Evolutionary conservation across 2,888 invertebrate species (phyloP).

Genomic region (Dicranocentrus wangi): DNA sequence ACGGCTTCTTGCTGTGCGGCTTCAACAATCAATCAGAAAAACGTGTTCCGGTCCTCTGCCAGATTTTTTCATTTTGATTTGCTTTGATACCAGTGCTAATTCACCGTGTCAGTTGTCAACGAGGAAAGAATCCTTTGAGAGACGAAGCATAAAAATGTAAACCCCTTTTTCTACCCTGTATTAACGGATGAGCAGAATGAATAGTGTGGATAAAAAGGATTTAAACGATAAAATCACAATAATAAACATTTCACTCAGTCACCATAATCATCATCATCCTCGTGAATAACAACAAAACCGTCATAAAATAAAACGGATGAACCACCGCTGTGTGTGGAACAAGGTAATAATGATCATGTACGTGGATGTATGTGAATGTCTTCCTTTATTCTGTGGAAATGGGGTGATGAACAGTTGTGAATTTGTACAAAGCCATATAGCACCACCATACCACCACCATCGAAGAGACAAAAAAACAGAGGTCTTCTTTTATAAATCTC

Average conservation of each 20-base stretch:
- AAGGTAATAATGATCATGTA: slow-evolving; percentile 60
- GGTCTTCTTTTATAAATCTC: slow-evolving; percentile 38
- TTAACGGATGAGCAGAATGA: slow-evolving; percentile 61
- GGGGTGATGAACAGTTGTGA: slow-evolving; percentile 54
- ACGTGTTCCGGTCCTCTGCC: slow-evolving; percentile 21
- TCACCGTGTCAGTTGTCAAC: slow-evolving; percentile 59
- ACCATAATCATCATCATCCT: slow-evolving; percentile 28
- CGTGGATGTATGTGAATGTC: slow-evolving; percentile 31
- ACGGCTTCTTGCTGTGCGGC: slow-evolving; percentile 48
- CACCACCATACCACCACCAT: slow-evolving; percentile 5
- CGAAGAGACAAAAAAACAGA: slow-evolving; percentile 32
- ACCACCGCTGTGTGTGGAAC: slow-evolving; percentile 65
- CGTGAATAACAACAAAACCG: slow-evolving; percentile 33
- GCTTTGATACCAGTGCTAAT: slow-evolving; percentile 49
- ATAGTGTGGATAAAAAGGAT: slow-evolving; percentile 54
- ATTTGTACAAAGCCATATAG: not conserved
- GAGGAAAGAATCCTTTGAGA: slow-evolving; percentile 9
- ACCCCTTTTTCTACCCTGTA: slow-evolving; percentile 30
- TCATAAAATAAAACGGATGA: slow-evolving; percentile 61
- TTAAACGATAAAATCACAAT: slow-evolving; percentile 63
- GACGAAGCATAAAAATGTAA: slow-evolving; percentile 1
- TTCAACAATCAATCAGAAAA: slow-evolving; percentile 48
- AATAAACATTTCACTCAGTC: slow-evolving; percentile 57
- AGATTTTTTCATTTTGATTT: slow-evolving; percentile 28
- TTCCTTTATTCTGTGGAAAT: slow-evolving; percentile 58